phyloP scores from a whole-genome alignment of 2,113 vertebrate genomes.

The Seriola quinqueradiata region DNA sequence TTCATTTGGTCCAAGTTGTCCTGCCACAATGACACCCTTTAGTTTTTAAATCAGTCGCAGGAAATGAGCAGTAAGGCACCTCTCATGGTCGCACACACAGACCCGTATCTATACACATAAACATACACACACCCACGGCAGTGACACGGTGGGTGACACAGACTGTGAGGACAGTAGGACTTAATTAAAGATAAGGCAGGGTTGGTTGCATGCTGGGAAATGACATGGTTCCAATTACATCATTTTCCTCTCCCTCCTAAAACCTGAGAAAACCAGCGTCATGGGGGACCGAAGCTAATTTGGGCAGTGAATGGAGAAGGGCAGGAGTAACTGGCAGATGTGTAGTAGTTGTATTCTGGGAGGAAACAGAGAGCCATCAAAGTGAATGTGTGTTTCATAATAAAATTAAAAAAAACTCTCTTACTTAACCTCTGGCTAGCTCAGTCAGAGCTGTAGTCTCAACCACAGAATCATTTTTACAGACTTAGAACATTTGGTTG shows the following conservation, averaged over 20 bases:
- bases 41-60: conserved; percentile 52
- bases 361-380: conserved; percentile 16
- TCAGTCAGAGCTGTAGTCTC: conserved; percentile 9
- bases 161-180: conserved; percentile 62
- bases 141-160: conserved; percentile 58
- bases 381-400: conserved; percentile 27
- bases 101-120: conserved; percentile 24
- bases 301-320: conserved; percentile 44
- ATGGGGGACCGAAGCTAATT: conserved; percentile 57
- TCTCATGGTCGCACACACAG: conserved; percentile 25
- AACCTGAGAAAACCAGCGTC: conserved; percentile 48
- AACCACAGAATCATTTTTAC: conserved; percentile 50
- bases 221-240: conserved; percentile 76
- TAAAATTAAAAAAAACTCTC: conserved; percentile 15
- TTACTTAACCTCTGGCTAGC: conserved; percentile 2
- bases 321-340: conserved; percentile 36
- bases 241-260: conserved; percentile 50
- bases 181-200: conserved; percentile 82
- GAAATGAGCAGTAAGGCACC: conserved; percentile 55
- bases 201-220: conserved; percentile 70
- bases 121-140: conserved; percentile 20
- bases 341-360: conserved; percentile 23
- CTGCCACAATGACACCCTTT: conserved; percentile 63
- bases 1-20: conserved; percentile 49
- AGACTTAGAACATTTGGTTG: conserved; percentile 59